phyloP scores from a whole-genome alignment of 2,113 vertebrate species.

The Calyptomena viridis region DNA sequence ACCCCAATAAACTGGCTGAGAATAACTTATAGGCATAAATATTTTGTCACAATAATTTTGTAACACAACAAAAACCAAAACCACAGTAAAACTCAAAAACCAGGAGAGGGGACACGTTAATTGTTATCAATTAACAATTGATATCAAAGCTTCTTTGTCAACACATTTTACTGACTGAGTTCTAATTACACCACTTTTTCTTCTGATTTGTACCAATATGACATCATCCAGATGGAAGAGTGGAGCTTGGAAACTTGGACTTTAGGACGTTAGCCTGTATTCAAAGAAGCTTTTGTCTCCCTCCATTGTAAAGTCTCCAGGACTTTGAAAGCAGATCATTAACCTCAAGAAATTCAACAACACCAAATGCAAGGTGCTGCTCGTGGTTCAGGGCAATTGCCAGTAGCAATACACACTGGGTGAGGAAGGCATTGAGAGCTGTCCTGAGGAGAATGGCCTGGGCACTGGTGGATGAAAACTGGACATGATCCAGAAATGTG shows the following conservation, averaged over 20 bases:
- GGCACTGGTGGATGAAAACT: background rate
- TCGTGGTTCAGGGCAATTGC: background rate
- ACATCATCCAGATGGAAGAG: background rate
- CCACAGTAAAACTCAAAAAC: background rate
- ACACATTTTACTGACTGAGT: background rate
- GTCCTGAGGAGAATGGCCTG: background rate
- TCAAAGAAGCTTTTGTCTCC: background rate
- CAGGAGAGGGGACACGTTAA: background rate
- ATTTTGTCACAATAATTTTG: background rate
- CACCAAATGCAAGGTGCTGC: background rate
- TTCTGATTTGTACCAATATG: background rate
- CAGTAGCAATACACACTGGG: rapidly evolving
- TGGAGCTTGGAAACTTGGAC: background rate
- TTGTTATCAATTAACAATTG: too few species aligned
- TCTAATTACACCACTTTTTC: background rate
- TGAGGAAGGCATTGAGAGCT: background rate
- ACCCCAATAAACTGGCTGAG: background rate
- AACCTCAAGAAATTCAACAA: background rate
- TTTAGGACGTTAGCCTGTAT: background rate
- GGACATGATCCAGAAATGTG: background rate
- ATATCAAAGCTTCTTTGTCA: background rate
- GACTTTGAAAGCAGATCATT: background rate
- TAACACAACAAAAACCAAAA: background rate
- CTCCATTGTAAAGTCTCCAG: background rate
- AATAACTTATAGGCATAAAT: background rate